Percentiles rank a stretch among this genome's conserved stretches.
Conservation (phyloP, 2,797 vertebrate genomes). For the Oreochromis grahami region DNA sequence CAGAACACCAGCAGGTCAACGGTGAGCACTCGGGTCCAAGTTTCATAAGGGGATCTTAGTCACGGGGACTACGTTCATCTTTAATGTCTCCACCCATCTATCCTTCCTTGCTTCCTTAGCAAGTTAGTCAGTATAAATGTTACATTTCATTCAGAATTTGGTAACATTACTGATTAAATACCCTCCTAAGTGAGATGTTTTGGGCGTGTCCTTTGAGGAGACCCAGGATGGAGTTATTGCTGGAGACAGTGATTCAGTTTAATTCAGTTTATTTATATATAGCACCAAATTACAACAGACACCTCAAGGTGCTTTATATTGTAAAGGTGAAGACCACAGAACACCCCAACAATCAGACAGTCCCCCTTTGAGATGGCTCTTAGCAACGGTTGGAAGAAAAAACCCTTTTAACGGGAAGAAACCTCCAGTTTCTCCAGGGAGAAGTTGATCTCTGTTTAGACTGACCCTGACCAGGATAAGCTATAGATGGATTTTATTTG, state of each 20-base stretch:
- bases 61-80: too few relatives aligned
- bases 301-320: neutral
- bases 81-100: neutral
- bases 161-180: neutral
- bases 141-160: neutral
- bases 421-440: neutral
- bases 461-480: neutral
- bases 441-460: neutral
- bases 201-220: neutral
- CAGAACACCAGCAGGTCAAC: too few relatives aligned
- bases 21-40: too few relatives aligned
- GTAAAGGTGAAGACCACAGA: neutral
- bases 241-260: neutral
- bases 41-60: too few relatives aligned
- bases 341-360: neutral
- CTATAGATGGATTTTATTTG: neutral
- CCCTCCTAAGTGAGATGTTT: neutral
- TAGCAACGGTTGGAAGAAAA: accelerated
- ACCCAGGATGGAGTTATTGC: neutral
- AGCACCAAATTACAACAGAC: neutral
- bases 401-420: neutral
- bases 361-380: neutral
- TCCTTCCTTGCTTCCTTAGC: neutral
- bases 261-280: neutral
- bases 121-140: neutral